Percentiles rank a stretch among this genome's conserved stretches.
phyloP scores from a whole-genome alignment of 2,888 invertebrate species.

The Pseudococcus longispinus region DNA sequence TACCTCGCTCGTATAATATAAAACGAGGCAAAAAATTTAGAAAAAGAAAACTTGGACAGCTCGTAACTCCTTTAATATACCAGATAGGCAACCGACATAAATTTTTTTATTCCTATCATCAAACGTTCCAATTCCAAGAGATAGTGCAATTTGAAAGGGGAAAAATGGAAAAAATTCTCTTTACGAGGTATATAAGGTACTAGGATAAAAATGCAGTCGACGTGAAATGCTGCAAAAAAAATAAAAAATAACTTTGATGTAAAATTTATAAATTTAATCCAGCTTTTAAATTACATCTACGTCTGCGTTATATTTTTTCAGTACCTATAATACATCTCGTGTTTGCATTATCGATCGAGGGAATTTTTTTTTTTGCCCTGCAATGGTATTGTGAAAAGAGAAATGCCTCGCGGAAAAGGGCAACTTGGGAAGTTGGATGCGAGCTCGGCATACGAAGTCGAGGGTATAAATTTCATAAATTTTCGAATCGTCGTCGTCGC shows the following conservation, averaged over 20 bases:
- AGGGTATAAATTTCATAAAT: background rate
- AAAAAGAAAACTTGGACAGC: conserved; percentile 12
- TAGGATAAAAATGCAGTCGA: background rate
- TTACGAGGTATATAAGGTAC: background rate
- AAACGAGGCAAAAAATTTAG: background rate
- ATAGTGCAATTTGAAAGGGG: background rate
- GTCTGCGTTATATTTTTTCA: background rate
- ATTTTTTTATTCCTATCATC: conserved; percentile 14
- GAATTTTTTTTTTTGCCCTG: background rate
- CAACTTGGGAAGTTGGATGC: background rate
- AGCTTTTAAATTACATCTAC: background rate
- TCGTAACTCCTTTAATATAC: conserved; percentile 8
- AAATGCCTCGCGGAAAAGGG: background rate
- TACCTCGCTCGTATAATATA: background rate
- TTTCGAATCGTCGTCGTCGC: background rate
- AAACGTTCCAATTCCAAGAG: background rate
- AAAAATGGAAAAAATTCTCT: background rate
- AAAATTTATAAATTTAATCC: background rate
- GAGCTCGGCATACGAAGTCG: background rate
- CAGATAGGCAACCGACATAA: background rate
- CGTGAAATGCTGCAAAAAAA: background rate
- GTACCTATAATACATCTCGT: background rate
- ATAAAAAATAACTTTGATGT: background rate
- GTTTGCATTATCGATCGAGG: background rate
- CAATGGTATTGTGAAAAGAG: background rate